Percentiles rank a stretch among this genome's conserved stretches.
phyloP scores from a whole-genome alignment of 2,797 vertebrate genomes.

The Morus bassanus region DNA sequence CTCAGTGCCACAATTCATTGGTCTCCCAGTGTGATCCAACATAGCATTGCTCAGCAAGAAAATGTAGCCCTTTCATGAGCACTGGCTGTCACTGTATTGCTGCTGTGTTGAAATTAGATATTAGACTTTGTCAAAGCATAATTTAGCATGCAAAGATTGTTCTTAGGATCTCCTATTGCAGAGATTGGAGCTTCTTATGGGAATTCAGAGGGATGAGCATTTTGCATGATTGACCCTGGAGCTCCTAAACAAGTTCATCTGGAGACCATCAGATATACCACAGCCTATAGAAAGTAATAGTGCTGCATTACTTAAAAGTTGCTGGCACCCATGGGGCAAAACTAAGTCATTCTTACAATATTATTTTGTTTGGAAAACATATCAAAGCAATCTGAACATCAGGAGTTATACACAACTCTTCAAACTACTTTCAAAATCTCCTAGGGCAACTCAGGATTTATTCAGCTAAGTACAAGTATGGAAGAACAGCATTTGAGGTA shows the following conservation, averaged over 20 bases:
- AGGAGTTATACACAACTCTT: neutral
- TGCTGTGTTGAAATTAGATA: neutral
- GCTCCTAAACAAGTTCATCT: neutral
- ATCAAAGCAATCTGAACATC: conserved; percentile 16
- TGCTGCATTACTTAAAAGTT: neutral
- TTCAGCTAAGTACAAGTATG: neutral
- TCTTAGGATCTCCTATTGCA: neutral
- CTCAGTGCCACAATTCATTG: conserved; percentile 14
- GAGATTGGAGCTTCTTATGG: neutral
- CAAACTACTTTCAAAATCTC: neutral
- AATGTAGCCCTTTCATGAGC: conserved; percentile 10
- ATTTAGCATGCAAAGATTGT: neutral
- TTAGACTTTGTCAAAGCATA: conserved; percentile 1
- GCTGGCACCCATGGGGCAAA: neutral
- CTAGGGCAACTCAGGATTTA: neutral
- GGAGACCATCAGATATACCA: neutral
- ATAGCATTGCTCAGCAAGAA: conserved; percentile 26
- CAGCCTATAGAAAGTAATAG: neutral
- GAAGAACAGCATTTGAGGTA: neutral
- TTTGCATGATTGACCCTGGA: neutral
- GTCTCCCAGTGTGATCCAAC: conserved; percentile 1
- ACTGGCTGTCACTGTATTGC: neutral
- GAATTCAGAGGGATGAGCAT: neutral
- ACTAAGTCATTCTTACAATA: neutral
- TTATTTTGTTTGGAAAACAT: neutral